These are phyloP conservation scores for Neria commutata DNA, from an alignment of 2,888 invertebrate genomes.

Conservation along the genomic window DNA sequence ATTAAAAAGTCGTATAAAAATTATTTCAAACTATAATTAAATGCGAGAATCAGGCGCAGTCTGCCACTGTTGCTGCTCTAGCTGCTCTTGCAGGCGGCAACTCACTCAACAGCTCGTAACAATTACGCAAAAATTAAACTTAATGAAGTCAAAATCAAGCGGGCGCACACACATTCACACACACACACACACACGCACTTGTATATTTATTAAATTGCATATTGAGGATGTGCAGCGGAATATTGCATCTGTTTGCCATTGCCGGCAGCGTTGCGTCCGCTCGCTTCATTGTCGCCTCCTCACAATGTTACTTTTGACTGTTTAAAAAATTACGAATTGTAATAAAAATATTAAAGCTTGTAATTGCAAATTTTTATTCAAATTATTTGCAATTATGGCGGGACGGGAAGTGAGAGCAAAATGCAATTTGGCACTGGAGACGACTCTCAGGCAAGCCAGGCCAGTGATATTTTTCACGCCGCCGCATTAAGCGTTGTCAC, in stretches of 20 bases:
- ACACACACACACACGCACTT: too few species aligned
- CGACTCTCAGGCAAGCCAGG: too few species aligned
- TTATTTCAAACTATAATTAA: slow-evolving; percentile 49
- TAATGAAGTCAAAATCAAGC: neutral
- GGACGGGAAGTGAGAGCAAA: too few species aligned
- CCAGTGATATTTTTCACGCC: slow-evolving; percentile 23
- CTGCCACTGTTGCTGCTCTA: slow-evolving; percentile 29
- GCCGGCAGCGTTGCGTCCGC: too few species aligned
- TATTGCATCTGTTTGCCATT: slow-evolving; percentile 24
- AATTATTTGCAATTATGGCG: too few species aligned
- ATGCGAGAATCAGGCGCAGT: slow-evolving; percentile 41
- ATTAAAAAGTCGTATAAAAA: slow-evolving; percentile 55
- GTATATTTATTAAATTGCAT: too few species aligned
- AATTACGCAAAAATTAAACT: slow-evolving; percentile 37
- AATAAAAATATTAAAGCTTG: too few species aligned
- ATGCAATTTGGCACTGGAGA: too few species aligned
- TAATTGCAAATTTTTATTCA: too few species aligned
- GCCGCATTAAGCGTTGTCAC: slow-evolving; percentile 16
- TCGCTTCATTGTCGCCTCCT: too few species aligned
- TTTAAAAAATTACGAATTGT: too few species aligned
- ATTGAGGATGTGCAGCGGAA: neutral
- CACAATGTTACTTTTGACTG: too few species aligned
- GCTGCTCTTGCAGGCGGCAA: slow-evolving; percentile 36
- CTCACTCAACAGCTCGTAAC: slow-evolving; percentile 49
- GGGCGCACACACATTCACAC: neutral